Conservation (phyloP, 2,797 vertebrate genomes). For the Peromyscus nudipes region DNA sequence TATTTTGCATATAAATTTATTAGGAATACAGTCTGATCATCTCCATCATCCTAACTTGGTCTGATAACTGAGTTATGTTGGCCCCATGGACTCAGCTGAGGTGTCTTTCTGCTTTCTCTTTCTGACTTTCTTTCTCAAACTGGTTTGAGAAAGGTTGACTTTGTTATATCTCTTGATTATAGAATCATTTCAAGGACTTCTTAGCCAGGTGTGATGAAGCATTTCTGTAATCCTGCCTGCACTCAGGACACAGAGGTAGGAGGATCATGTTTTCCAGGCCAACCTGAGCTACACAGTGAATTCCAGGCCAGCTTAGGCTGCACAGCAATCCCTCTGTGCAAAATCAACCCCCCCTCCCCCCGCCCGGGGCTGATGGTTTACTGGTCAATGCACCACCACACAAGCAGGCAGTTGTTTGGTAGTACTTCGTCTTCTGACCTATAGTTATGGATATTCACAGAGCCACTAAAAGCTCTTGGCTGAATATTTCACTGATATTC, state of each 20-base stretch:
- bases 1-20: neutral
- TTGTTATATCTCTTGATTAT: neutral
- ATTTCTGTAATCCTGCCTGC: neutral
- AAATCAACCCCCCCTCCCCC: too few species aligned
- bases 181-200: neutral
- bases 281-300: neutral
- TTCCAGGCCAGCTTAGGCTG: neutral
- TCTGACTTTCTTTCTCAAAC: neutral
- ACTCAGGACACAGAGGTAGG: neutral
- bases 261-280: neutral
- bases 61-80: neutral
- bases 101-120: neutral
- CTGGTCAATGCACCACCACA: too few species aligned
- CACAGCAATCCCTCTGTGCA: neutral
- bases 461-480: neutral
- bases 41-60: neutral
- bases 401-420: neutral
- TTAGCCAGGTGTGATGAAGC: neutral
- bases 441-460: accelerated
- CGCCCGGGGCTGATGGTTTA: neutral
- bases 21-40: neutral
- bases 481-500: accelerated
- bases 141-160: neutral
- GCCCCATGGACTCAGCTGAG: neutral
- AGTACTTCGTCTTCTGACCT: neutral